phyloP scores from a whole-genome alignment of 1,140 invertebrate genomes.

The Adoxophyes honmai region DNA sequence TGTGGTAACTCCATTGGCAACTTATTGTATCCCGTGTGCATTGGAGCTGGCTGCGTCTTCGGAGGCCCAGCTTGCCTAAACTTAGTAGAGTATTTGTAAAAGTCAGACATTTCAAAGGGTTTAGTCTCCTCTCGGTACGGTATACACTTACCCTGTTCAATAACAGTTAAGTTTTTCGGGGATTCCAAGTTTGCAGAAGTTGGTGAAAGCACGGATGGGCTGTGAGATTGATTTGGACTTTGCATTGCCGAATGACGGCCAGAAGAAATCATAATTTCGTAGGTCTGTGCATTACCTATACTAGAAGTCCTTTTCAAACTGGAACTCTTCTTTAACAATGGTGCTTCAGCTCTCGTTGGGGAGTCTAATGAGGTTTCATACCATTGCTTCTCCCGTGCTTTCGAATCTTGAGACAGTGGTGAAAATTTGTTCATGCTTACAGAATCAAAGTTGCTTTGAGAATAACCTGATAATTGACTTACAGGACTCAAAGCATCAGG shows the following conservation, averaged over 20 bases:
- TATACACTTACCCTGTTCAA: conserved; percentile 92
- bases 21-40: conserved; percentile 52
- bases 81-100: conserved; percentile 97
- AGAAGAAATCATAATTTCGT: conserved; percentile 64
- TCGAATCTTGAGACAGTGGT: conserved; percentile 60
- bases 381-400: conserved; percentile 83
- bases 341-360: conserved; percentile 61
- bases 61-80: conserved; percentile 82
- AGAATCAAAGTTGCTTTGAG: conserved; percentile 60
- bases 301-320: conserved; percentile 67
- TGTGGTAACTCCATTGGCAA: conserved; percentile 59
- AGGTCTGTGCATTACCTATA: conserved; percentile 61
- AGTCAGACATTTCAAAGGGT: conserved; percentile 97
- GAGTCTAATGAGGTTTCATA: conserved; percentile 85
- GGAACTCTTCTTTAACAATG: conserved; percentile 56
- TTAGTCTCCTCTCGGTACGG: conserved; percentile 96
- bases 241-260: conserved; percentile 65
- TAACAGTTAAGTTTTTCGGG: conserved; percentile 88
- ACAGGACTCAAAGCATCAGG: conserved; percentile 60
- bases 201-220: conserved; percentile 59
- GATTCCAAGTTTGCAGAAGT: conserved; percentile 82
- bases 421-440: conserved; percentile 66
- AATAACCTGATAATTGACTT: conserved; percentile 62
- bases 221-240: conserved; percentile 56
- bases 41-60: conserved; percentile 41